Percentiles rank a stretch among this genome's conserved stretches.
phyloP scores from a whole-genome alignment of 2,113 vertebrate species.

The Trematocara zebra region DNA sequence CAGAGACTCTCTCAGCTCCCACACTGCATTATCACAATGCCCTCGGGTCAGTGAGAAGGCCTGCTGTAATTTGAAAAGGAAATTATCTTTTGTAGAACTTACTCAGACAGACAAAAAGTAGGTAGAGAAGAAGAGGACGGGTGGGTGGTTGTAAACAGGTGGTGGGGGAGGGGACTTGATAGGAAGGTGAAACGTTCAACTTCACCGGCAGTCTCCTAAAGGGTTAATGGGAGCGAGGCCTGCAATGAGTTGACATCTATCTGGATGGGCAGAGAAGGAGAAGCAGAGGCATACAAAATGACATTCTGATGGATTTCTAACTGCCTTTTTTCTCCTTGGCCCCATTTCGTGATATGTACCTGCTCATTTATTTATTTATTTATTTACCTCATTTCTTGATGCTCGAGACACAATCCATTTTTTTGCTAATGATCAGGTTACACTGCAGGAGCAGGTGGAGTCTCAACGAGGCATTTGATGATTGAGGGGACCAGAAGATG shows the following conservation, averaged over 20 bases:
- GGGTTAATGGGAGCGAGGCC: conserved; percentile 58
- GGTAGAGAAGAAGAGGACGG: background rate
- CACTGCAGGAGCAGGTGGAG: conserved; percentile 6
- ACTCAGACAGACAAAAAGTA: conserved; percentile 51
- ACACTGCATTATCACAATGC: conserved; percentile 66
- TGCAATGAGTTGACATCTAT: conserved; percentile 49
- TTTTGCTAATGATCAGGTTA: conserved; percentile 51
- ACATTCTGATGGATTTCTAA: conserved; percentile 71
- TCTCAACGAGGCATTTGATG: conserved; percentile 9
- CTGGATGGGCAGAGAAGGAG: conserved; percentile 29
- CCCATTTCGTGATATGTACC: conserved; percentile 38
- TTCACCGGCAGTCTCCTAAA: conserved; percentile 35
- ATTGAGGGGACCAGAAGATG: conserved; percentile 21
- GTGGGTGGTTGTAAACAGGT: conserved; percentile 3
- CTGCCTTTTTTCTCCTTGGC: conserved; percentile 63
- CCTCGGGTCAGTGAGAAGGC: conserved; percentile 62
- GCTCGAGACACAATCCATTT: conserved; percentile 25
- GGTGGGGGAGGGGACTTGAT: background rate
- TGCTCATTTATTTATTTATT: conserved; percentile 32
- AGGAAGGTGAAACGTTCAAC: conserved; percentile 34
- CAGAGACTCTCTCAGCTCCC: conserved; percentile 59
- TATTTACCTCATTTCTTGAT: conserved; percentile 23
- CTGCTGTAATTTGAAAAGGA: conserved; percentile 73
- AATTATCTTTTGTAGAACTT: conserved; percentile 73
- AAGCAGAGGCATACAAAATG: conserved; percentile 35